Evolutionary conservation across 1,140 invertebrate species (phyloP).

Genomic region (Drosophila albomicans): DNA sequence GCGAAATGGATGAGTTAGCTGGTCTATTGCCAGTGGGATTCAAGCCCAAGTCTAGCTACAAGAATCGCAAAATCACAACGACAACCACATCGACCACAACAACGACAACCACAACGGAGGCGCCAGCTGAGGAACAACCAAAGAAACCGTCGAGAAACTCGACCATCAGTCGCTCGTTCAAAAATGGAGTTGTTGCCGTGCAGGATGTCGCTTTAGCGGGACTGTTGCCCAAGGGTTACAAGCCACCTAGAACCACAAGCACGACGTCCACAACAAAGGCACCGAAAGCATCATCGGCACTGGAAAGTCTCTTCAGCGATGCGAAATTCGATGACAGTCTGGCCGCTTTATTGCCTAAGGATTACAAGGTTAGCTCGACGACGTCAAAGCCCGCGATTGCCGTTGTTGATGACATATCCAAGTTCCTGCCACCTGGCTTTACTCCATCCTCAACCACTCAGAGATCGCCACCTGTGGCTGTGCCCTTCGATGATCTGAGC

Average conservation of each 20-base stretch:
- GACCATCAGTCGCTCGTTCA: slow-evolving; percentile 82
- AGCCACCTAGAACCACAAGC: slow-evolving; percentile 85
- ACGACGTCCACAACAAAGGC: slow-evolving; percentile 69
- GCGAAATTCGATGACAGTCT: slow-evolving; percentile 77
- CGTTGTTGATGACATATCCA: slow-evolving; percentile 86
- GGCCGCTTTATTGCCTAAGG: slow-evolving; percentile 88
- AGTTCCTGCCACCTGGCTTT: slow-evolving; percentile 88
- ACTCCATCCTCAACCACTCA: slow-evolving; percentile 84
- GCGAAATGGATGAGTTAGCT: slow-evolving; percentile 87
- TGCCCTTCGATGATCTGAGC: slow-evolving; percentile 85
- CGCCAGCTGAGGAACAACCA: slow-evolving; percentile 15
- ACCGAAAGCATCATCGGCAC: slow-evolving; percentile 12
- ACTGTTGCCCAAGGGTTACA: slow-evolving; percentile 88
- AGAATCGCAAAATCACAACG: slow-evolving; percentile 86
- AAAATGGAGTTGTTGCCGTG: slow-evolving; percentile 63
- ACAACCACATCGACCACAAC: slow-evolving; percentile 78
- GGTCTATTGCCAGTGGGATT: slow-evolving; percentile 88
- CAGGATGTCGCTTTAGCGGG: slow-evolving; percentile 85
- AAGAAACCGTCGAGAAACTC: slow-evolving; percentile 78
- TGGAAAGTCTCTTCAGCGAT: slow-evolving; percentile 71
- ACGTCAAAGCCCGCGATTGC: slow-evolving; percentile 64
- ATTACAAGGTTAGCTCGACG: slow-evolving; percentile 85
- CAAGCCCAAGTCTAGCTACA: slow-evolving; percentile 86
- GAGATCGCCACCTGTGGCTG: slow-evolving; percentile 69
- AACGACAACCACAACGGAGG: slow-evolving; percentile 84